These are phyloP conservation scores for Odontomyia ornata DNA, from an alignment of 2,888 invertebrate species.

Conservation along the genomic window DNA sequence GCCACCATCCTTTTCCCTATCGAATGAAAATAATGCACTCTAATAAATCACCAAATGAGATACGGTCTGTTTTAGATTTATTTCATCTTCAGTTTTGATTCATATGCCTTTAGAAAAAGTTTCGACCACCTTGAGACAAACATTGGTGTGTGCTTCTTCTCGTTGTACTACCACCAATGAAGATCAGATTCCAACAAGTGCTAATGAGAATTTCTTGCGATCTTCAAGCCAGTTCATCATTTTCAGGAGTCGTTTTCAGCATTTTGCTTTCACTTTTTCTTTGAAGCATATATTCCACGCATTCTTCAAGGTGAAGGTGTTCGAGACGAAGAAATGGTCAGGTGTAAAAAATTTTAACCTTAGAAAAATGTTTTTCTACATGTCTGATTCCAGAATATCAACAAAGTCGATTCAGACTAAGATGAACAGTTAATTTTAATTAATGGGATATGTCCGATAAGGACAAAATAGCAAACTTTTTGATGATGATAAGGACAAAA, in stretches of 20 bases:
- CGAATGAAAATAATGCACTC: constrained; percentile 9
- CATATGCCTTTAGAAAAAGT: constrained; percentile 34
- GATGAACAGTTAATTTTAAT: too few relatives aligned
- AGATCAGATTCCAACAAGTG: constrained; percentile 47
- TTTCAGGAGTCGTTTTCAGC: background rate
- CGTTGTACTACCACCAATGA: constrained; percentile 33
- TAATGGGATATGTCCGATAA: too few relatives aligned
- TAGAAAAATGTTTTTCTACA: background rate
- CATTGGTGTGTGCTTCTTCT: background rate
- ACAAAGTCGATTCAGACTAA: too few relatives aligned
- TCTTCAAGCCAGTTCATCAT: constrained; percentile 28
- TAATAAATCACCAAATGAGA: constrained; percentile 48
- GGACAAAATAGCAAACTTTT: too few relatives aligned
- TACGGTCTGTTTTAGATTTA: constrained; percentile 49
- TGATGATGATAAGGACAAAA: too few relatives aligned
- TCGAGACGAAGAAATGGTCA: background rate
- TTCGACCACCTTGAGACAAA: constrained; percentile 47
- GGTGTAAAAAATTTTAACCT: background rate
- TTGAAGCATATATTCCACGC: background rate
- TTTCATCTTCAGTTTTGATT: constrained; percentile 45
- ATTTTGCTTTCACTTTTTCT: constrained; percentile 8
- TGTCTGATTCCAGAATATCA: too few relatives aligned
- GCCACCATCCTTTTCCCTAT: constrained; percentile 4
- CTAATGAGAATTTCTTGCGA: constrained; percentile 44
- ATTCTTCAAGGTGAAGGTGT: background rate